Percentiles rank a stretch among this genome's conserved stretches.
phyloP scores from a whole-genome alignment of 1,140 invertebrate genomes.

The Drosophila quadrilineata region DNA sequence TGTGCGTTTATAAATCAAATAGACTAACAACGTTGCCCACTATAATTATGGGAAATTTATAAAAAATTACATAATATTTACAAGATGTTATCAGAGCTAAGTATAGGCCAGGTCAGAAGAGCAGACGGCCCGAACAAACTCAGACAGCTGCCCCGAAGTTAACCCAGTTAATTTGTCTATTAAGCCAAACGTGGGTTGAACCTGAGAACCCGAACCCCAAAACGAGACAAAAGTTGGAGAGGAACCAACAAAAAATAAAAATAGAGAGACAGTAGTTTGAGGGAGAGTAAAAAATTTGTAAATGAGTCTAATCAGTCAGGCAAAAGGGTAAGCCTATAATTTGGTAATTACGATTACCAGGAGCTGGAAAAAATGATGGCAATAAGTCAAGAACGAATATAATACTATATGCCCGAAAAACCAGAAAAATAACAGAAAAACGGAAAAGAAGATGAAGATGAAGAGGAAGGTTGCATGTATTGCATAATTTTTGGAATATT shows the following conservation, averaged over 20 bases:
- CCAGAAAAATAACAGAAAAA: neutral
- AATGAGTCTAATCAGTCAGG: constrained; percentile 76
- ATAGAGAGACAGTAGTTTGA: neutral
- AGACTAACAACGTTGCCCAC: constrained; percentile 57
- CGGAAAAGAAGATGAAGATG: too few species aligned
- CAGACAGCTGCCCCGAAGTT: constrained; percentile 32
- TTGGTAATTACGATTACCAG: constrained; percentile 58
- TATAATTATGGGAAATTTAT: constrained; percentile 72
- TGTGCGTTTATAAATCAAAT: constrained; percentile 71
- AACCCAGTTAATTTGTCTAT: constrained; percentile 71
- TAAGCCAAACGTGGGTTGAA: constrained; percentile 45
- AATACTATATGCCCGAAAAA: too few species aligned
- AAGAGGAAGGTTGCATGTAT: constrained; percentile 62
- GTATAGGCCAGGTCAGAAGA: constrained; percentile 30
- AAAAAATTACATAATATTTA: constrained; percentile 79
- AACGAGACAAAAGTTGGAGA: too few species aligned
- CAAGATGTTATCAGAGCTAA: constrained; percentile 71
- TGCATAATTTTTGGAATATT: constrained; percentile 63
- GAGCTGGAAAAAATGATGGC: constrained; percentile 53
- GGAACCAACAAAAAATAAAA: neutral
- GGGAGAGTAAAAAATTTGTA: constrained; percentile 47
- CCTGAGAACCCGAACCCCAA: too few species aligned
- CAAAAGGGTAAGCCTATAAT: constrained; percentile 78
- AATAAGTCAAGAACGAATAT: constrained; percentile 71
- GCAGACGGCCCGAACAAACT: constrained; percentile 8